Conservation (phyloP, 2,888 invertebrate species). For the Agonopterix alstromeriana region DNA sequence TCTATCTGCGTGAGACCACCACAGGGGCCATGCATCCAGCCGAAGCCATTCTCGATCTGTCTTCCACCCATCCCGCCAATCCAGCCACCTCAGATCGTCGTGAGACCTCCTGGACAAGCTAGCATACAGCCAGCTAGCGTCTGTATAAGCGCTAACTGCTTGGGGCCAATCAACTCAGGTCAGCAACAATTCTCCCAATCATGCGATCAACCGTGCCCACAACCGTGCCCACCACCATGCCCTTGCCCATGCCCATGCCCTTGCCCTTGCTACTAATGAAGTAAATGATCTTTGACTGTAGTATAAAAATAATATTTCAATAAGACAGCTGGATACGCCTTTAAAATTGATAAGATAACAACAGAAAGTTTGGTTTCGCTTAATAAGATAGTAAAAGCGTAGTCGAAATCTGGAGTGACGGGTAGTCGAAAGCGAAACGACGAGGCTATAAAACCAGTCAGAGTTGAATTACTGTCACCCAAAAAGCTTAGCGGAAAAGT, state of each 20-base stretch:
- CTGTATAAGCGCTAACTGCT: background rate
- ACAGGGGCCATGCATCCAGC: slow-evolving; percentile 14
- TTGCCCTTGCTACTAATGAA: background rate
- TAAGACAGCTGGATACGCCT: background rate
- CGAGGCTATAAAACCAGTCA: too few relatives aligned
- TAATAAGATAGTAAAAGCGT: too few relatives aligned
- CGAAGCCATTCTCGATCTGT: slow-evolving; percentile 17
- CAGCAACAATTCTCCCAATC: background rate
- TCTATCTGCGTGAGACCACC: slow-evolving; percentile 29
- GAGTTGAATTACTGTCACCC: too few relatives aligned
- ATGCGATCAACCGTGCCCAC: background rate
- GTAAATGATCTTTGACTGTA: slow-evolving; percentile 12
- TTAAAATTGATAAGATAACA: too few relatives aligned
- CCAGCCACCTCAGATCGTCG: slow-evolving; percentile 33
- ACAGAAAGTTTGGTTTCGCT: too few relatives aligned
- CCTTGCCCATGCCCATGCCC: background rate
- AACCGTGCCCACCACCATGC: slow-evolving; percentile 1
- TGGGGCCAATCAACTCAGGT: background rate
- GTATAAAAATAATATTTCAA: background rate
- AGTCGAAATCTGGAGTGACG: too few relatives aligned
- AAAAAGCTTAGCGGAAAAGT: too few relatives aligned
- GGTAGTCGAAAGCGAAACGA: too few relatives aligned
- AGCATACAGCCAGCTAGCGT: background rate
- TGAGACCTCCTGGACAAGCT: slow-evolving; percentile 8
- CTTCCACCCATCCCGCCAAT: background rate